Conservation (phyloP, 2,888 invertebrate genomes). For the Epirrhoe tristata region DNA sequence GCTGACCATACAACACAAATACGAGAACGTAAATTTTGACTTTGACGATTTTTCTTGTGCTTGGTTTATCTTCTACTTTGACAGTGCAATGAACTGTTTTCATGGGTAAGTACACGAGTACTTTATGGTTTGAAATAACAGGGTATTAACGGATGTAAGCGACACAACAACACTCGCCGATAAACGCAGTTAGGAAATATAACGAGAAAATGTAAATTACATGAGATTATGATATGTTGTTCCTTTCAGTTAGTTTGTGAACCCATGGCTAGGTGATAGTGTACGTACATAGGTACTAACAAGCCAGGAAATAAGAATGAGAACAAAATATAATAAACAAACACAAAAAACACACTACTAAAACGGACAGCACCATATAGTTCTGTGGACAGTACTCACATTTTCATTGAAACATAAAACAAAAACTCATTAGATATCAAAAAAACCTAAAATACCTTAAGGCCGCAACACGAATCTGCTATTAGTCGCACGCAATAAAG, state of each 20-base stretch:
- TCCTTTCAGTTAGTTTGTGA: background rate
- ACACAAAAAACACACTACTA: background rate
- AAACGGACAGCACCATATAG: constrained; percentile 19
- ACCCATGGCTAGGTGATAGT: background rate
- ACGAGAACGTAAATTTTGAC: background rate
- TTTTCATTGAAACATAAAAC: constrained; percentile 31
- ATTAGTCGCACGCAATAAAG: constrained; percentile 55
- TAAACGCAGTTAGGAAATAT: no score
- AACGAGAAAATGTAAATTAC: no score
- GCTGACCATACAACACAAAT: no score
- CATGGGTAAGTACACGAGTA: no score
- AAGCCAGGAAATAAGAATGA: background rate
- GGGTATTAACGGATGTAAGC: no score
- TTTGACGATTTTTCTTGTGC: no score
- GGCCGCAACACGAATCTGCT: constrained; percentile 51
- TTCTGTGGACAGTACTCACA: constrained; percentile 21
- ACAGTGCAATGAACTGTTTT: no score
- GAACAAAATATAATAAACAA: background rate
- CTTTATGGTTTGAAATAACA: no score
- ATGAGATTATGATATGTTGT: background rate
- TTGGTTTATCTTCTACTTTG: no score
- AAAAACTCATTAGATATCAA: constrained; percentile 31
- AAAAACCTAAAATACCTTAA: constrained; percentile 52
- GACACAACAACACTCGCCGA: no score
- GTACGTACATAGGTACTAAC: background rate